Conservation (phyloP, 2,113 vertebrate genomes). For the Sigmodon hispidus region DNA sequence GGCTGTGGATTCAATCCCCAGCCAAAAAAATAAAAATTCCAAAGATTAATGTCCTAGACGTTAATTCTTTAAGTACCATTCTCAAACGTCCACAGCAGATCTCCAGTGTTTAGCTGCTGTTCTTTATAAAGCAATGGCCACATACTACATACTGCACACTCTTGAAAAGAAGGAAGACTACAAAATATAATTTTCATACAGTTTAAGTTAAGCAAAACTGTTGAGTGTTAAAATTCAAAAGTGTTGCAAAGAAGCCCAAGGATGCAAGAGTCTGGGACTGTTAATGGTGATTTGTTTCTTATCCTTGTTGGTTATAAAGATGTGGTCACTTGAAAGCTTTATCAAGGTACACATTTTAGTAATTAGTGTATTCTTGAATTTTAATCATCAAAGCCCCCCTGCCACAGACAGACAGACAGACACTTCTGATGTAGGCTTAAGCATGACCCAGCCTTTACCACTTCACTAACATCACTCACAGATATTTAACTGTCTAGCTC, state of each 20-base stretch:
- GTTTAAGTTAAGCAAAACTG: constrained; percentile 41
- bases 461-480: not conserved
- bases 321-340: not conserved
- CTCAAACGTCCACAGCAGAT: not conserved
- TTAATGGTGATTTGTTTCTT: not conserved
- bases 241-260: not conserved
- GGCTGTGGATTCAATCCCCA: not conserved
- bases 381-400: not conserved
- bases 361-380: not conserved
- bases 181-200: constrained; percentile 1
- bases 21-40: not conserved
- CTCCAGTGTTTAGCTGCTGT: not conserved
- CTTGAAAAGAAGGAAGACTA: not conserved
- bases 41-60: not conserved
- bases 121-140: not conserved
- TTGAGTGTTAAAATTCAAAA: not conserved
- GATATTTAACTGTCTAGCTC: not conserved
- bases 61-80: not conserved
- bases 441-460: not conserved
- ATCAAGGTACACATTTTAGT: not conserved
- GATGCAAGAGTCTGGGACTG: not conserved
- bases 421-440: not conserved
- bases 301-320: not conserved
- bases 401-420: not conserved
- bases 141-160: not conserved